These are phyloP conservation scores for Brachyhypopomus occidentalis DNA, from an alignment of 2,113 vertebrate genomes.

Conservation along the genomic window DNA sequence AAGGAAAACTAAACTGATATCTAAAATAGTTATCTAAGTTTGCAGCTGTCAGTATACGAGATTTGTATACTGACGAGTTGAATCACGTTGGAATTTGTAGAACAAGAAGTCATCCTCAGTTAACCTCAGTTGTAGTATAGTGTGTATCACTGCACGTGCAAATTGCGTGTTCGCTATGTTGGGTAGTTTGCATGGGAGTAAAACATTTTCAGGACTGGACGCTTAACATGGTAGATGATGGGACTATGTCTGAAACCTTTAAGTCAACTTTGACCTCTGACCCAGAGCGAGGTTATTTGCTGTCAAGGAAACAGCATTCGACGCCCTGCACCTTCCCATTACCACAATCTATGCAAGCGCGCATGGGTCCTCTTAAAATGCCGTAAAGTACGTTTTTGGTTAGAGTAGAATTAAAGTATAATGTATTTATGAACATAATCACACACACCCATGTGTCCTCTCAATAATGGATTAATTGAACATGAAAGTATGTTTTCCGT, in stretches of 20 bases:
- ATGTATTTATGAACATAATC: too few species aligned
- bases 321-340: neutral
- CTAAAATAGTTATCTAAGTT: neutral
- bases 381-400: too few species aligned
- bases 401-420: too few species aligned
- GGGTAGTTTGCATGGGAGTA: constrained; percentile 1
- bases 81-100: neutral
- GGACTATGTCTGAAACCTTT: constrained; percentile 46
- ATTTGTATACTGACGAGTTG: neutral
- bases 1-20: neutral
- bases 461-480: neutral
- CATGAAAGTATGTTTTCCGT: neutral
- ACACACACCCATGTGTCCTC: too few species aligned
- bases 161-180: neutral
- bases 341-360: neutral
- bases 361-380: neutral
- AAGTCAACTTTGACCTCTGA: constrained; percentile 53
- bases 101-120: constrained; percentile 27
- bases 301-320: constrained; percentile 44
- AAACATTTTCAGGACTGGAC: neutral
- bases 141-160: constrained; percentile 32
- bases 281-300: constrained; percentile 26
- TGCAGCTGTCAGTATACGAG: constrained; percentile 22
- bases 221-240: neutral
- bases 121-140: constrained; percentile 44